phyloP scores from a whole-genome alignment of 2,113 vertebrate genomes.

The cattle (Bos taurus) region DNA sequence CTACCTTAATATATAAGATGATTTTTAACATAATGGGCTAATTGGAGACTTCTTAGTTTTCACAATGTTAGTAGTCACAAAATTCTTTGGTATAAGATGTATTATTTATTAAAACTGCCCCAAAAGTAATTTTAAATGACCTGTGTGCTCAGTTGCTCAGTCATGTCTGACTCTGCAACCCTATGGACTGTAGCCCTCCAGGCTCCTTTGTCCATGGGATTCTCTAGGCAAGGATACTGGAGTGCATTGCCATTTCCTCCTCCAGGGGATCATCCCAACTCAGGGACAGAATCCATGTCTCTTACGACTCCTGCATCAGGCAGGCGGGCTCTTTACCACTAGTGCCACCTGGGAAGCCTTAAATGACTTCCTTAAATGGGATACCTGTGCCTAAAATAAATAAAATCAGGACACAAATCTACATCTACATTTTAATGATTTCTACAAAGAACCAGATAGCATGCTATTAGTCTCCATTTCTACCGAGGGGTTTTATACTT shows the following conservation, averaged over 20 bases:
- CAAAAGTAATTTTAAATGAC: slow-evolving; percentile 51
- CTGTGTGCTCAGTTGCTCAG: background rate
- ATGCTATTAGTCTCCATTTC: background rate
- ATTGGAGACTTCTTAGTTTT: slow-evolving; percentile 1
- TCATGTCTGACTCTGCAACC: background rate
- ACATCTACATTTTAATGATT: slow-evolving; percentile 20
- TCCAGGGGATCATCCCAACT: background rate
- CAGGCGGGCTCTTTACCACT: background rate
- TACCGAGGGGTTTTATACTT: background rate
- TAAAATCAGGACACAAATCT: slow-evolving; percentile 4
- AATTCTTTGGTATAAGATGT: background rate
- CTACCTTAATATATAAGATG: background rate
- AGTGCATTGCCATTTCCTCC: background rate
- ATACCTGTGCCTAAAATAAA: slow-evolving; percentile 25
- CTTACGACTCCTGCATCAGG: background rate
- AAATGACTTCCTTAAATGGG: background rate
- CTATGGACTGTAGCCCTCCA: background rate
- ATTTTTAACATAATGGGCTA: background rate
- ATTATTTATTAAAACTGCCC: slow-evolving; percentile 49
- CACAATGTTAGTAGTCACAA: slow-evolving; percentile 18
- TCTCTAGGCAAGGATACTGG: background rate
- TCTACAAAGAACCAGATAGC: background rate
- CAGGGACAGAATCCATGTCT: background rate
- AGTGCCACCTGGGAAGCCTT: background rate
- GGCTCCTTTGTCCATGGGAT: background rate